Percentiles rank a stretch among this genome's conserved stretches.
phyloP scores from a whole-genome alignment of 1,140 invertebrate species.

The Triops longicaudatus region DNA sequence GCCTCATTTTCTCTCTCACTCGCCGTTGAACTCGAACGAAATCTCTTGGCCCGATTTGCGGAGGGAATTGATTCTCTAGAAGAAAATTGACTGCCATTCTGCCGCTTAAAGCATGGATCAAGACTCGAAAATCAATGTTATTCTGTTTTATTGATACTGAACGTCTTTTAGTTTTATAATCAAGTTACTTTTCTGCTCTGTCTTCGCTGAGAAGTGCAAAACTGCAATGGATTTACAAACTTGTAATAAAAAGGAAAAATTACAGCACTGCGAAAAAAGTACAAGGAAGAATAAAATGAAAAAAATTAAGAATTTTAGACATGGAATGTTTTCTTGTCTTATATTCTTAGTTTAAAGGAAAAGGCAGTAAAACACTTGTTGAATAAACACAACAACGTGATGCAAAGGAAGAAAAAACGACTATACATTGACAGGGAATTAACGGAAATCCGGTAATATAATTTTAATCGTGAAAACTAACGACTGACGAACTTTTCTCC shows the following conservation, averaged over 20 bases:
- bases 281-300: neutral
- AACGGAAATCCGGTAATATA: neutral
- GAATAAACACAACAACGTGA: neutral
- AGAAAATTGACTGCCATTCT: no score
- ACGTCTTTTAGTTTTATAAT: no score
- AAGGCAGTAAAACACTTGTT: neutral
- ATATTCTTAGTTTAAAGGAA: neutral
- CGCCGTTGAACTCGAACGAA: no score
- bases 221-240: neutral
- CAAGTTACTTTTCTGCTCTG: no score
- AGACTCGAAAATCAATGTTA: no score
- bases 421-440: neutral
- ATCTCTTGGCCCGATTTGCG: neutral
- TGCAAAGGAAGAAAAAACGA: neutral
- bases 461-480: neutral
- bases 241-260: neutral
- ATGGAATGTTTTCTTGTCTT: neutral
- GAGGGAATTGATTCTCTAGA: neutral
- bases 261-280: neutral
- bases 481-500: neutral
- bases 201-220: neutral
- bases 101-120: no score
- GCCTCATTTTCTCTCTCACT: neutral
- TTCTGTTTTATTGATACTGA: no score
- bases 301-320: neutral